Percentiles rank a stretch among this genome's conserved stretches.
Conservation (phyloP, 2,797 vertebrate genomes). For the Gymnoscopelus braueri region DNA sequence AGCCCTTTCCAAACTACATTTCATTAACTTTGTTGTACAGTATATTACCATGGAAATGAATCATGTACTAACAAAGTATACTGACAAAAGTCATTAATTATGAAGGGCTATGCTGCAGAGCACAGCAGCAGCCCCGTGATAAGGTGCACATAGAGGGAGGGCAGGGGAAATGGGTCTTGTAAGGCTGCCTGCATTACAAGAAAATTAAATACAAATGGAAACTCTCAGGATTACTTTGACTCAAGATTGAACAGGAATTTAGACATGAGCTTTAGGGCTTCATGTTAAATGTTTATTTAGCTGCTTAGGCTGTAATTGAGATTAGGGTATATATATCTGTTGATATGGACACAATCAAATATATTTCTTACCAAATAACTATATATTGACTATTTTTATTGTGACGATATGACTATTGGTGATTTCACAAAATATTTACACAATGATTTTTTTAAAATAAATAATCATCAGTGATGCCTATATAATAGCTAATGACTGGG, state of each 20-base stretch:
- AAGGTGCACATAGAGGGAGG: conserved; percentile 22
- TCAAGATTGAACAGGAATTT: not conserved
- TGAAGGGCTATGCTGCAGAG: conserved; percentile 19
- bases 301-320: not conserved
- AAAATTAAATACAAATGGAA: conserved; percentile 14
- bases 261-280: conserved; percentile 16
- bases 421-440: too few species aligned
- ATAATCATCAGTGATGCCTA: too few species aligned
- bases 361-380: too few species aligned
- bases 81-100: conserved; percentile 52
- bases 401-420: too few species aligned
- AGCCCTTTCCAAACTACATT: conserved; percentile 38
- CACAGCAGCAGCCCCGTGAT: conserved; percentile 15
- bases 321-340: too few species aligned
- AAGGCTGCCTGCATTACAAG: conserved; percentile 8
- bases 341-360: too few species aligned
- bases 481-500: too few species aligned
- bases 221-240: conserved; percentile 25
- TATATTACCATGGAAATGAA: conserved; percentile 12
- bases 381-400: too few species aligned
- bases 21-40: conserved; percentile 36
- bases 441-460: too few species aligned
- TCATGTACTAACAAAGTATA: conserved; percentile 30
- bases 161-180: conserved; percentile 8
- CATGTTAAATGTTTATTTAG: not conserved